Percentiles rank a stretch among this genome's conserved stretches.
These are phyloP conservation scores for Pterocles orientalis DNA, from an alignment of 2,113 vertebrate genomes.

Conservation along the genomic window DNA sequence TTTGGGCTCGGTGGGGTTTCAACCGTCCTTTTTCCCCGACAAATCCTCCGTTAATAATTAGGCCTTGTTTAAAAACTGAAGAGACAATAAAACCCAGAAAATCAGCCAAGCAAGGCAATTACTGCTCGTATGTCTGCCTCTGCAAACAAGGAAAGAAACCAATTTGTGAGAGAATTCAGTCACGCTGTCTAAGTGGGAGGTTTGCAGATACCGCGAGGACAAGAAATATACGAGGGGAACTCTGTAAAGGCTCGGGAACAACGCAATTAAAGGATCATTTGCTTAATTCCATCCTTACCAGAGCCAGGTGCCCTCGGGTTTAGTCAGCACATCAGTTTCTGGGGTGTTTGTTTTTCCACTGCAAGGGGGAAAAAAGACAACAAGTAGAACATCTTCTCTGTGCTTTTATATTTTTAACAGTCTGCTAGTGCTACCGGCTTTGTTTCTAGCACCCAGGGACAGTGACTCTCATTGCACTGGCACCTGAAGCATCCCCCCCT, in stretches of 20 bases:
- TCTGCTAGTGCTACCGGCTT: fast-evolving
- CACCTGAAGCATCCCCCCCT: not conserved
- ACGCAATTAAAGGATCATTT: constrained; percentile 20
- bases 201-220: not conserved
- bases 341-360: not conserved
- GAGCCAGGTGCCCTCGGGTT: not conserved
- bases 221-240: not conserved
- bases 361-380: not conserved
- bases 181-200: not conserved
- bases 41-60: not conserved
- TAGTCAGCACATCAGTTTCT: not conserved
- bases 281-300: constrained; percentile 18
- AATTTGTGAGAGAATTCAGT: not conserved
- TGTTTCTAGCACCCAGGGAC: not conserved
- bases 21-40: not conserved
- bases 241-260: not conserved
- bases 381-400: not conserved
- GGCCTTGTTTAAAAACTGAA: not conserved
- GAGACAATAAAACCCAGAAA: not conserved
- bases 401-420: not conserved
- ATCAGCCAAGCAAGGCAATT: not conserved
- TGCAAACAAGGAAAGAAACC: not conserved
- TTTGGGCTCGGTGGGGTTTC: no score
- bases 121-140: not conserved
- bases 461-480: not conserved